Base-by-base conservation (phyloP, 2,888 invertebrate species). In the Portevinia maculata region DNA sequence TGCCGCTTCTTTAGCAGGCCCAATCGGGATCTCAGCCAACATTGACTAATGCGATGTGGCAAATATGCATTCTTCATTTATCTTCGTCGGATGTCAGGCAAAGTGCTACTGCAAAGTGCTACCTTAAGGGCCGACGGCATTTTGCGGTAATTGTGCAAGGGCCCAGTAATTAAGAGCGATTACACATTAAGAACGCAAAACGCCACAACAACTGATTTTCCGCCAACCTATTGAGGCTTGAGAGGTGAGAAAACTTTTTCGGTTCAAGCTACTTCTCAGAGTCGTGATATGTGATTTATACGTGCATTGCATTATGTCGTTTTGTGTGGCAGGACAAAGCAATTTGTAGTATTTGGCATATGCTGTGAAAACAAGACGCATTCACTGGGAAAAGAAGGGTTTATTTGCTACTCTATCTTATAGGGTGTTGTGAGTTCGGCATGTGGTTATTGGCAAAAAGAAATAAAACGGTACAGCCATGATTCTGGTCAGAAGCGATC, bases 31-130 rank as follows among this genome's bases (percentile, higher is more conserved):
- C 46, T 46, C 73, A 37, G 46, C 24, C 76, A 83, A 55, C 83
- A 71, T 71, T 78, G 73, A 84, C 83, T 84, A 76, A 84, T 84
- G 83, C 48, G 83, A 84, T 78, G 78, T 78, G 78, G 83, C 83
- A 78, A 84, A 78, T 84, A 84, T 84, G 83, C 83, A 78, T 84
- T 84, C 83, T 84, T 78, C 83, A 84, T 84, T 84, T 69, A 84
- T 84, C 83, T 84, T 84, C 67, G 76, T 76, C 69, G 83, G 67
- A 73, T 84, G 83, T 78, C 83, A 84, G 73, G 67, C 44, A 84
- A 84, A 78, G 78, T 76, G 83, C 83, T 84, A 84, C 83, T 84
- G 83, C 78, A 78, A 62, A 78, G 69, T 84, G 83, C 83, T 83
- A 83, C 83, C 78, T 83, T 62, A 83, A 83, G 83, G 67, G 71